Base-by-base conservation (phyloP, 2,113 vertebrate species). In the Sisor rabdophorus region DNA sequence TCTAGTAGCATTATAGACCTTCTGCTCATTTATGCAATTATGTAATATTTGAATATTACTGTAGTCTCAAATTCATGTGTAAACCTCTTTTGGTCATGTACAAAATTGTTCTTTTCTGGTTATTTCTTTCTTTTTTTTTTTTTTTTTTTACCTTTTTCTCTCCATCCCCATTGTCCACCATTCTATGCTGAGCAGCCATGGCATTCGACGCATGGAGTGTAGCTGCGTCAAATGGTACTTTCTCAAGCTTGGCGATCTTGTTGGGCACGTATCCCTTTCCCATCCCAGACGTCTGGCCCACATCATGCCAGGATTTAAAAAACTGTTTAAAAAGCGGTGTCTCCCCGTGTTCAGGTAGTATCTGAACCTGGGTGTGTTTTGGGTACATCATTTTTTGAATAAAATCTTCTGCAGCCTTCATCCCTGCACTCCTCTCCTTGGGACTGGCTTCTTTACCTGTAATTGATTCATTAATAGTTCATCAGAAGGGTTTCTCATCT, bases 321-420 rank as follows among this genome's bases (percentile, higher is more conserved):
- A 95, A 97, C 75, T 98, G 96, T 85, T 94, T 95, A 86, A 98
- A 98, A 63, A 97, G 86, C 0, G 95, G 94, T 0, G 95, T 96
- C 89, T 98, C 96, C 0, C 94, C 95, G 0, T 86, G 84, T 79
- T 97, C 90, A 0, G 96, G 96, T 9, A 98, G 90, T 30, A 96
- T 85, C 55, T 96, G 92, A 75, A 98, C 91, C 92, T 96, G 93
- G 11, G 91, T 96, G 13, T 94, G 90, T 73, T 87, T 91, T 0
- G 93, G 91, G 64, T 95, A 95, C 24, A 81, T 65, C 93, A 94
- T 94, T 86, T 93, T 92, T 56, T 86, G 85, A 81, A 95, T 93
- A 81, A 95, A 95, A 48, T 94, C 92, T 0, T 92, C 91, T 40
- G 94, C 93, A 0, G 91, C 91, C 83, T 88, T 93, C 81, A 95